Percentiles rank a stretch among this genome's conserved stretches.
Conservation (phyloP, 1,140 invertebrate species). For the Schlechtendalia chinensis region DNA sequence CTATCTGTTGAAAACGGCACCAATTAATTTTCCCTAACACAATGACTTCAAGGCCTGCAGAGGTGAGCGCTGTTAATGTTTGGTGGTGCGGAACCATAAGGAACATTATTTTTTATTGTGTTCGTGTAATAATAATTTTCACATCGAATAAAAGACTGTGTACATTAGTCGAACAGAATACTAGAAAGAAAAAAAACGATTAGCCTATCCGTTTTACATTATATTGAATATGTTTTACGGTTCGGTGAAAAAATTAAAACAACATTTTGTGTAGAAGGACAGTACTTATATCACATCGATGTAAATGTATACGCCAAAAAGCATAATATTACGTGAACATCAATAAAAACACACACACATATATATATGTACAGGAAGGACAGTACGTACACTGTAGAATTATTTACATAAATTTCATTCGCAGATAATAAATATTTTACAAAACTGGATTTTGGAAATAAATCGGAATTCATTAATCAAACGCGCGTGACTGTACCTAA, state of each 20-base stretch:
- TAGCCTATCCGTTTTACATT: not conserved
- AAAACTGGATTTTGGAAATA: too few relatives aligned
- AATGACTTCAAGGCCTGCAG: conserved; percentile 45
- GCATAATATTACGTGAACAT: too few relatives aligned
- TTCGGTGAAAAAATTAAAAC: not conserved
- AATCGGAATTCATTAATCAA: too few relatives aligned
- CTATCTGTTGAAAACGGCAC: conserved; percentile 37
- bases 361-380: too few relatives aligned
- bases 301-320: too few relatives aligned
- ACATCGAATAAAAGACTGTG: not conserved
- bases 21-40: conserved; percentile 43
- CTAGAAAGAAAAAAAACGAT: conserved; percentile 9
- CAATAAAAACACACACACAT: too few relatives aligned
- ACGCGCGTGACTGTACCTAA: too few relatives aligned
- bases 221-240: not conserved
- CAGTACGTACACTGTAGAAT: too few relatives aligned
- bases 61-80: conserved; percentile 33
- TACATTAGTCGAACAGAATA: conserved; percentile 7
- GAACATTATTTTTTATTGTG: conserved; percentile 25
- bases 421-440: too few relatives aligned
- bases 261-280: not conserved
- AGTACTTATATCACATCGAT: too few relatives aligned
- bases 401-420: too few relatives aligned
- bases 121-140: conserved; percentile 14
- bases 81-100: conserved; percentile 33